phyloP scores from a whole-genome alignment of 1,140 invertebrate species.

The Paraescarpia echinospica region DNA sequence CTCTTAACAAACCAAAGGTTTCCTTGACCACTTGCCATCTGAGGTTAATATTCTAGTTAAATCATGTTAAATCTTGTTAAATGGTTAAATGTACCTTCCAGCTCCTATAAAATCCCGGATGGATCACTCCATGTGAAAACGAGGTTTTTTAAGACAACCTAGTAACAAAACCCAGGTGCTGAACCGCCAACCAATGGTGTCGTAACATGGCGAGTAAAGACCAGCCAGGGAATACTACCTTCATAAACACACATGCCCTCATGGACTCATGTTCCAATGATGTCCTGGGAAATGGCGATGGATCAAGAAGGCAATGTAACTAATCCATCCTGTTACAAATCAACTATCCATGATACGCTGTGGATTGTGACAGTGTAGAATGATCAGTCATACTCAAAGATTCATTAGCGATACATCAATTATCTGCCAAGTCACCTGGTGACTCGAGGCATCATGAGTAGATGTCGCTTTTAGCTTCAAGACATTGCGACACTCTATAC shows the following conservation, averaged over 20 bases:
- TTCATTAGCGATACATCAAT: background rate
- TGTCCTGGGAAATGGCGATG: background rate
- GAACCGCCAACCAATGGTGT: background rate
- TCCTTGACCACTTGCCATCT: too few species aligned
- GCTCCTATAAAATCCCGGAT: background rate
- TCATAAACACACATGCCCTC: background rate
- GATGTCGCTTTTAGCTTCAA: background rate
- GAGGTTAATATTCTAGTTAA: too few species aligned
- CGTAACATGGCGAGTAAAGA: background rate
- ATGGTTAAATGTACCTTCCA: background rate
- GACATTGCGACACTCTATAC: too few species aligned
- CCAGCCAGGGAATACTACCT: background rate
- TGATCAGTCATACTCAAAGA: background rate
- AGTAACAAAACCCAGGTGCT: background rate
- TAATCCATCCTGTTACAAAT: background rate
- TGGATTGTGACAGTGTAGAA: background rate
- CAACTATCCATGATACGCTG: too few species aligned
- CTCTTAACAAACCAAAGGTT: too few species aligned
- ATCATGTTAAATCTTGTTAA: background rate
- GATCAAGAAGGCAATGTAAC: background rate
- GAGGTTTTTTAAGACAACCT: background rate
- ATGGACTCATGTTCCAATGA: background rate
- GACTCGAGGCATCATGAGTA: background rate
- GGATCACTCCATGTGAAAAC: background rate
- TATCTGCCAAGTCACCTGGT: background rate